Conservation (phyloP, 2,797 vertebrate species). For the Synanceia verrucosa region DNA sequence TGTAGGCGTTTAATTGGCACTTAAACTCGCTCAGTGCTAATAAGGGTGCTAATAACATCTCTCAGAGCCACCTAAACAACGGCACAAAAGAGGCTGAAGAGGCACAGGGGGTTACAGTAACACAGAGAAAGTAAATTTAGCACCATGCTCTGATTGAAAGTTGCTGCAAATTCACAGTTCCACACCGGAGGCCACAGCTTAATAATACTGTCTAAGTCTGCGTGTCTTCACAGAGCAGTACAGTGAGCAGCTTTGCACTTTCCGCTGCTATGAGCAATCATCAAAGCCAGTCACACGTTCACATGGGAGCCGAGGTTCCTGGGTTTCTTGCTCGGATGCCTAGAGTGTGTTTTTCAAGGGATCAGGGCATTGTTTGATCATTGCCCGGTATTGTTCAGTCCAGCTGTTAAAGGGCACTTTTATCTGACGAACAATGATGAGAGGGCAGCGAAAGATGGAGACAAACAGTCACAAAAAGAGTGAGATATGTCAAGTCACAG, state of each 20-base stretch:
- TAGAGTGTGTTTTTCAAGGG: conserved; percentile 44
- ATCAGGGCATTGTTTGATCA: conserved; percentile 60
- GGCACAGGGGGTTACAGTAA: conserved; percentile 28
- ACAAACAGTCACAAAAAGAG: conserved; percentile 3
- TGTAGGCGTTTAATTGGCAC: conserved; percentile 71
- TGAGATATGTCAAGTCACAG: not conserved
- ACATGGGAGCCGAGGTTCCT: conserved; percentile 67
- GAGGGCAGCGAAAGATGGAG: conserved; percentile 11
- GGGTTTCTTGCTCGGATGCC: conserved; percentile 56
- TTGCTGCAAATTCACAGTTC: conserved; percentile 16
- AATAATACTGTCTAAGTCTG: conserved; percentile 51
- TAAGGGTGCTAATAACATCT: conserved; percentile 59
- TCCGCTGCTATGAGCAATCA: conserved; percentile 80
- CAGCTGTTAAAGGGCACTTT: conserved; percentile 43
- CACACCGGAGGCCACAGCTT: conserved; percentile 46
- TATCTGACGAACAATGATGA: conserved; percentile 52
- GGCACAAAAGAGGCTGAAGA: conserved; percentile 34
- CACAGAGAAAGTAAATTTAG: conserved; percentile 34
- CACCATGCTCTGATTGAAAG: conserved; percentile 14
- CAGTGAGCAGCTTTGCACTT: conserved; percentile 80
- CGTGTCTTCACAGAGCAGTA: conserved; percentile 65
- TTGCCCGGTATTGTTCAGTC: conserved; percentile 36
- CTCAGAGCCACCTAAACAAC: conserved; percentile 56
- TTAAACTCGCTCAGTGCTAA: conserved; percentile 56
- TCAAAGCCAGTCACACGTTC: conserved; percentile 77